A percentile compares a stretch with the other conserved stretches of the same genome.
phyloP scores from a whole-genome alignment of 2,113 vertebrate genomes.

The Bettongia penicillata region DNA sequence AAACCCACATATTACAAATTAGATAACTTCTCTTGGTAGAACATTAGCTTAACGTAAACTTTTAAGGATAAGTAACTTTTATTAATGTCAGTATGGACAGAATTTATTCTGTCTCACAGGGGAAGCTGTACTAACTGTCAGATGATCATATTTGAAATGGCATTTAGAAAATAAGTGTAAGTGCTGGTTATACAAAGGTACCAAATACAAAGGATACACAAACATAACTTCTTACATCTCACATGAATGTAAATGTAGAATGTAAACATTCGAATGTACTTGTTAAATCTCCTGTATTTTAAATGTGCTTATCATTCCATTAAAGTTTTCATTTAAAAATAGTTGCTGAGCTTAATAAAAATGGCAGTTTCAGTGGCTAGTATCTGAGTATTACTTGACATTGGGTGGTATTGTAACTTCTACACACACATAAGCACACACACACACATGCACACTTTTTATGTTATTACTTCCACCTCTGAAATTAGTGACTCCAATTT shows the following conservation, averaged over 20 bases:
- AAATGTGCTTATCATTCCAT: constrained; percentile 75
- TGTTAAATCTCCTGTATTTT: constrained; percentile 74
- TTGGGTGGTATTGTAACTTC: constrained; percentile 41
- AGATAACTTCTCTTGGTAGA: constrained; percentile 60
- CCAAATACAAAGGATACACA: constrained; percentile 75
- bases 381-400: constrained; percentile 53
- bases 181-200: constrained; percentile 75
- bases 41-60: constrained; percentile 38
- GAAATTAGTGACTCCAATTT: constrained; percentile 5
- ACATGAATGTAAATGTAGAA: constrained; percentile 77
- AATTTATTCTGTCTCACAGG: constrained; percentile 64
- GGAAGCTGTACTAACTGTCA: constrained; percentile 66
- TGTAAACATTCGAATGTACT: constrained; percentile 80
- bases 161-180: constrained; percentile 69
- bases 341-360: constrained; percentile 79
- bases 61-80: constrained; percentile 55
- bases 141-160: constrained; percentile 61
- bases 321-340: constrained; percentile 76
- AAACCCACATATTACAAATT: constrained; percentile 52
- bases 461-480: constrained; percentile 38
- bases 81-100: constrained; percentile 57
- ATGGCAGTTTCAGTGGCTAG: constrained; percentile 56
- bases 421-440: background rate
- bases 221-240: constrained; percentile 73
- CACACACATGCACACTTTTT: background rate